These are phyloP conservation scores for Stratiomys singularior DNA, from an alignment of 2,888 invertebrate species.

Conservation along the genomic window DNA sequence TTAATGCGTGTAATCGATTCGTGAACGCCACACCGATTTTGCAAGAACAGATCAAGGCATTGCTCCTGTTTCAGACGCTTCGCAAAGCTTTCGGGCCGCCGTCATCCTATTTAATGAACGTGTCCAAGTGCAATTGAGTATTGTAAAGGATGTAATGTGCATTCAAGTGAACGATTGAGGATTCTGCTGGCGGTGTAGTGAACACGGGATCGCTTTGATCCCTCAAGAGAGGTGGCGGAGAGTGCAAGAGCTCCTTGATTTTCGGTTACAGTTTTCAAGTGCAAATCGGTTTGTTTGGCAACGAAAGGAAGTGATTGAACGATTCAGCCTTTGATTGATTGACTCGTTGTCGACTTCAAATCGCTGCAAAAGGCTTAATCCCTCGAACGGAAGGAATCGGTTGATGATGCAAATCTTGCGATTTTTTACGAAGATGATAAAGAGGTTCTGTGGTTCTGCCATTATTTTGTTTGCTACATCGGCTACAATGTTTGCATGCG, in stretches of 20 bases:
- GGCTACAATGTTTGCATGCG: neutral
- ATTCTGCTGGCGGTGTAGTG: neutral
- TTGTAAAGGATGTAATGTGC: neutral
- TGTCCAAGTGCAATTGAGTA: conserved; percentile 5
- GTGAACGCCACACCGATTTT: neutral
- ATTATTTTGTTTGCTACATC: neutral
- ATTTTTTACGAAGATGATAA: neutral
- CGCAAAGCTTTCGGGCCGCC: neutral
- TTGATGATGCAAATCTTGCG: too few relatives aligned
- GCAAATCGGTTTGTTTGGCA: conserved; percentile 4
- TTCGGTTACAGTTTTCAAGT: neutral
- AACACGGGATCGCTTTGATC: too few relatives aligned
- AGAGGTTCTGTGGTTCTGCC: neutral
- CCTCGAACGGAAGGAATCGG: too few relatives aligned
- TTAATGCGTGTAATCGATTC: conserved; percentile 31
- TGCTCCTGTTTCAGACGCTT: neutral
- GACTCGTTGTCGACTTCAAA: conserved; percentile 1
- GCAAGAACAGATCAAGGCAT: conserved; percentile 5
- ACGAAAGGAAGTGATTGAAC: neutral
- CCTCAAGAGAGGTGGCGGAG: too few relatives aligned
- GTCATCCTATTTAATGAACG: conserved; percentile 1
- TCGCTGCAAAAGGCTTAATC: too few relatives aligned
- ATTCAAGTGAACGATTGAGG: neutral
- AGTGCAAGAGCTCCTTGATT: too few relatives aligned
- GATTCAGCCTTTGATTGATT: conserved; percentile 10